Evolutionary conservation across 2,888 invertebrate genomes (phyloP).

Genomic region (Drosophila pullipes): DNA sequence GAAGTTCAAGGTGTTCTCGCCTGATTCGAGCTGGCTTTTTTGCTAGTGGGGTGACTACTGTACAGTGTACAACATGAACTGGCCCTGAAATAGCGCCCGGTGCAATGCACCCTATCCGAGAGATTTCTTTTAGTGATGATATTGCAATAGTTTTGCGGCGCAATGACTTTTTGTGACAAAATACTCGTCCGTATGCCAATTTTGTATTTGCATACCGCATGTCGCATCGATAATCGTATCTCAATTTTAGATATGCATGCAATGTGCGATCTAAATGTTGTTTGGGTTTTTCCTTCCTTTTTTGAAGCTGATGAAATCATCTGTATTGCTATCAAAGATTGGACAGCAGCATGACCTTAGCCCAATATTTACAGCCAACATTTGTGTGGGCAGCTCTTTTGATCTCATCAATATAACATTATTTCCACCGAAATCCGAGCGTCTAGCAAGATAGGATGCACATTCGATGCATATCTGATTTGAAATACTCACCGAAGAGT

Average conservation of each 20-base stretch:
- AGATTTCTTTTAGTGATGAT: background rate
- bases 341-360: slow-evolving; percentile 57
- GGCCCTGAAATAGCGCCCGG: slow-evolving; percentile 53
- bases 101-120: slow-evolving; percentile 46
- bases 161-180: slow-evolving; percentile 51
- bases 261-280: slow-evolving; percentile 55
- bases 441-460: slow-evolving; percentile 20
- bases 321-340: slow-evolving; percentile 8
- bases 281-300: slow-evolving; percentile 22
- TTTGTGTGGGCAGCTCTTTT: slow-evolving; percentile 34
- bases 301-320: slow-evolving; percentile 66
- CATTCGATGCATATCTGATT: slow-evolving; percentile 18
- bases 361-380: slow-evolving; percentile 37
- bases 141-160: slow-evolving; percentile 73
- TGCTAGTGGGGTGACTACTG: slow-evolving; percentile 27
- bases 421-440: slow-evolving; percentile 1
- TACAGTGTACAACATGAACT: slow-evolving; percentile 37
- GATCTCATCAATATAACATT: slow-evolving; percentile 63
- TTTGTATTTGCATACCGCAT: slow-evolving; percentile 60
- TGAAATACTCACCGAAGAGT: background rate
- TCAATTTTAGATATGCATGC: slow-evolving; percentile 69
- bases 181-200: slow-evolving; percentile 28
- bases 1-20: slow-evolving; percentile 54
- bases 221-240: slow-evolving; percentile 55
- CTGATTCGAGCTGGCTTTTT: slow-evolving; percentile 4